Percentiles rank a stretch among this genome's conserved stretches.
Conservation (phyloP, 2,113 vertebrate genomes). For the Cettia cetti region DNA sequence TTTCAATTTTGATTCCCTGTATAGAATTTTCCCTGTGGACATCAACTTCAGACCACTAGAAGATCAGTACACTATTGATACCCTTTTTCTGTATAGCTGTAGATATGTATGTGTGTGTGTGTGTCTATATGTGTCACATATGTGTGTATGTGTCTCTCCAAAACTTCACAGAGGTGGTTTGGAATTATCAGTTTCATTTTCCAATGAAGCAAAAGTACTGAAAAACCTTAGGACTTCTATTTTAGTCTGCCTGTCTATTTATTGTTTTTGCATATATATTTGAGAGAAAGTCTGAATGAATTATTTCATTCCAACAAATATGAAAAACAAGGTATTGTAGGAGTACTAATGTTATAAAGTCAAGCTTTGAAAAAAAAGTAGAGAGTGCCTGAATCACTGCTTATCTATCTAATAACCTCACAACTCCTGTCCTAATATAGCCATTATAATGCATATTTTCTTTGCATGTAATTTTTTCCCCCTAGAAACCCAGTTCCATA, state of each 20-base stretch:
- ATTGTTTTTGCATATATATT: background rate
- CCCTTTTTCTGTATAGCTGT: background rate
- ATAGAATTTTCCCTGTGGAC: background rate
- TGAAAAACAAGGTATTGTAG: background rate
- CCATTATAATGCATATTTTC: background rate
- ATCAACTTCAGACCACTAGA: background rate
- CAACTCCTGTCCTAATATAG: background rate
- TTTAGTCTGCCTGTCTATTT: background rate
- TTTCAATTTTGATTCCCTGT: background rate
- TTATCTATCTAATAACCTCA: background rate
- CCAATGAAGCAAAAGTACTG: background rate
- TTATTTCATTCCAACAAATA: background rate
- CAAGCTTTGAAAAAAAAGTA: background rate
- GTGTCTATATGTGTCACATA: fast-evolving
- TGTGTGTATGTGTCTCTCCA: background rate
- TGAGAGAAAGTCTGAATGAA: background rate
- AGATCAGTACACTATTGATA: background rate
- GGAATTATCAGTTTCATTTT: background rate
- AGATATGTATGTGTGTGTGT: too few relatives aligned
- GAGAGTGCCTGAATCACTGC: fast-evolving
- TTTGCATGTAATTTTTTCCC: background rate
- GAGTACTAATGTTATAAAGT: background rate
- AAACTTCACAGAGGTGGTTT: background rate
- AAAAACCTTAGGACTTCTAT: background rate
- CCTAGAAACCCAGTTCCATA: background rate